Evolutionary conservation across 2,113 vertebrate genomes (phyloP).

Genomic region (Sterrhoptilus dennistouni): DNA sequence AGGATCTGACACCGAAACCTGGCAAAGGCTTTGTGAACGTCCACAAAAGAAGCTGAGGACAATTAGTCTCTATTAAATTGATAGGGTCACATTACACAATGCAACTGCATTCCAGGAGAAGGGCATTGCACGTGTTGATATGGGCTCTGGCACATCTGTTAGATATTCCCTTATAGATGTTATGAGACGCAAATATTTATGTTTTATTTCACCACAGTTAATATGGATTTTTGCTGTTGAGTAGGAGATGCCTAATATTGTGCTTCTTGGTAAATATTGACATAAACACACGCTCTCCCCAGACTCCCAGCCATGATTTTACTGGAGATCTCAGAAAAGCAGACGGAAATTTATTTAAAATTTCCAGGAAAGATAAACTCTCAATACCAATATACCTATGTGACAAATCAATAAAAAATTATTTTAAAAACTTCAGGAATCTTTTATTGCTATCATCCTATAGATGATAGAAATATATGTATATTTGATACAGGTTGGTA

Average conservation of each 20-base stretch:
- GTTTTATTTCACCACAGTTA: not conserved
- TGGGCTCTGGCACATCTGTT: not conserved
- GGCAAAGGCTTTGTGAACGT: constrained; percentile 11
- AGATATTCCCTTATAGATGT: not conserved
- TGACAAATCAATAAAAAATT: not conserved
- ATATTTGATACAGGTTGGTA: not conserved
- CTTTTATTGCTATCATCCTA: not conserved
- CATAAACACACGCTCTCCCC: not conserved
- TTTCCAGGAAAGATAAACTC: not conserved
- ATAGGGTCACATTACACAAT: not conserved
- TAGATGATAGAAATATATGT: not conserved
- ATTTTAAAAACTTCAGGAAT: not conserved
- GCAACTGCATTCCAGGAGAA: not conserved
- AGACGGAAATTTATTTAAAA: not conserved
- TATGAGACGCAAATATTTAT: not conserved
- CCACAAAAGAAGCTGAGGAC: not conserved
- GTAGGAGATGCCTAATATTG: not conserved
- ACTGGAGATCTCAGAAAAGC: not conserved
- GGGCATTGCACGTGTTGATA: not conserved
- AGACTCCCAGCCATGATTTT: not conserved
- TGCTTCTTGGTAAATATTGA: not conserved
- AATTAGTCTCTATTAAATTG: constrained; percentile 39
- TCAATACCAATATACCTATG: rapidly evolving
- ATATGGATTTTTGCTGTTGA: not conserved
- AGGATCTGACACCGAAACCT: not conserved